A percentile compares a stretch with the other conserved stretches of the same genome.
Evolutionary conservation across 2,888 invertebrate genomes (phyloP).

Genomic region (Beris morrisii): DNA sequence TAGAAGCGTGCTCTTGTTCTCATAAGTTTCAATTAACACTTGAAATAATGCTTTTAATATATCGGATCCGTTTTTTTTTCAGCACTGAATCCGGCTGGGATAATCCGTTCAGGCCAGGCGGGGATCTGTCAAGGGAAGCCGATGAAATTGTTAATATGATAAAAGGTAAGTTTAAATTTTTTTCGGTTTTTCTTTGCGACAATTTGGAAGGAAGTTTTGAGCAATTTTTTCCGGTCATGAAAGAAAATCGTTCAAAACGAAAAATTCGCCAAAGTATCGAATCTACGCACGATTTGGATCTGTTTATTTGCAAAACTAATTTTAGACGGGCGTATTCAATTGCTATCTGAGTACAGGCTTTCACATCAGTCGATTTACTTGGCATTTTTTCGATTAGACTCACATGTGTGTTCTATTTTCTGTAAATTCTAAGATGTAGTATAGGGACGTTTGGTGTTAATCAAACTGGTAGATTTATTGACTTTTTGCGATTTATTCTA

Average conservation of each 20-base stretch:
- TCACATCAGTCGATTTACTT: slow-evolving; percentile 33
- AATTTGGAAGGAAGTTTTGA: background rate
- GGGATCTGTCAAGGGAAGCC: slow-evolving; percentile 84
- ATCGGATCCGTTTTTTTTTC: slow-evolving; percentile 48
- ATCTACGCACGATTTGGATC: too few relatives aligned
- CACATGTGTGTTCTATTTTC: slow-evolving; percentile 13
- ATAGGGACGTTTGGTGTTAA: too few relatives aligned
- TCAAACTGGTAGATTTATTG: too few relatives aligned
- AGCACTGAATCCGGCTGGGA: slow-evolving; percentile 97
- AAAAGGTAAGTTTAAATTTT: slow-evolving; percentile 61
- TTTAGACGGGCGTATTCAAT: too few relatives aligned
- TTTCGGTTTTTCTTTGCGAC: background rate
- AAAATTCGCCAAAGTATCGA: too few relatives aligned
- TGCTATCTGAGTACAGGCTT: background rate
- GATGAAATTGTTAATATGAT: slow-evolving; percentile 95
- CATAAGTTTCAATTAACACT: too few relatives aligned
- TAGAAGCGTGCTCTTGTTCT: background rate
- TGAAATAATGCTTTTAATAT: too few relatives aligned
- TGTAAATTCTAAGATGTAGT: slow-evolving; percentile 1
- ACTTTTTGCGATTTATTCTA: too few relatives aligned
- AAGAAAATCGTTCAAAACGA: too few relatives aligned
- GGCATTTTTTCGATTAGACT: slow-evolving; percentile 1
- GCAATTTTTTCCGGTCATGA: too few relatives aligned
- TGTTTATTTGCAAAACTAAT: too few relatives aligned
- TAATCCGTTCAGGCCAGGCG: slow-evolving; percentile 96